A percentile compares a stretch with the other conserved stretches of the same genome.
phyloP scores from a whole-genome alignment of 2,113 vertebrate species.

The Progne subis region DNA sequence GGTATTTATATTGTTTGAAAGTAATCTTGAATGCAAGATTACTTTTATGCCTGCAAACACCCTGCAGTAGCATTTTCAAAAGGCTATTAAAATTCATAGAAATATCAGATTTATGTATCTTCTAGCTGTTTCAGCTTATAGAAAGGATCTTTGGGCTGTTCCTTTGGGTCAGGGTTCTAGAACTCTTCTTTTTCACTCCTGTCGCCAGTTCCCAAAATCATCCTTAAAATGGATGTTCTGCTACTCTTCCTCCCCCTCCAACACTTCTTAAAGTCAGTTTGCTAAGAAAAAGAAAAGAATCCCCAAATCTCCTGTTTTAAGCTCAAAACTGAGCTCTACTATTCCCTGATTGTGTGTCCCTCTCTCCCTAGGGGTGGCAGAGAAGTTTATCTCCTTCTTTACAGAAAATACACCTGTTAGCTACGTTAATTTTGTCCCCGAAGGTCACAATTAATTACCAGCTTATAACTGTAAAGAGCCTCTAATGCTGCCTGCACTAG shows the following conservation, averaged over 20 bases:
- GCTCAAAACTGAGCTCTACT: not conserved
- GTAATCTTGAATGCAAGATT: not conserved
- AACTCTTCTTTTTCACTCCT: not conserved
- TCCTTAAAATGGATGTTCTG: not conserved
- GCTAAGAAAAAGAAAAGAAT: not conserved
- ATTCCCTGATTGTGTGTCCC: accelerated
- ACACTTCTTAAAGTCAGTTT: not conserved
- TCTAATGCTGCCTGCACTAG: not conserved
- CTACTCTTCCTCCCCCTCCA: accelerated
- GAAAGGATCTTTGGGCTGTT: not conserved
- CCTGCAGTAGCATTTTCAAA: not conserved
- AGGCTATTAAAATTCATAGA: not conserved
- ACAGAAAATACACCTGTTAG: not conserved
- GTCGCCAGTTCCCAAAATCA: not conserved
- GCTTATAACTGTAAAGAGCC: not conserved
- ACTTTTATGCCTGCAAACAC: not conserved
- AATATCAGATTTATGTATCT: not conserved
- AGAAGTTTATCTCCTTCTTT: not conserved
- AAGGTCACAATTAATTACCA: not conserved
- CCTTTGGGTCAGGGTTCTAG: not conserved
- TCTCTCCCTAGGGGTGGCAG: not conserved
- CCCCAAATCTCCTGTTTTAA: not conserved
- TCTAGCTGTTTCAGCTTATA: not conserved
- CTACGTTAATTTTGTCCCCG: not conserved
- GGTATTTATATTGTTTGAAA: not conserved